Evolutionary conservation across 2,797 vertebrate species (phyloP), one percentile per base, ranked within the genome.

Genomic region (Kryptopterus vitreolus): DNA sequence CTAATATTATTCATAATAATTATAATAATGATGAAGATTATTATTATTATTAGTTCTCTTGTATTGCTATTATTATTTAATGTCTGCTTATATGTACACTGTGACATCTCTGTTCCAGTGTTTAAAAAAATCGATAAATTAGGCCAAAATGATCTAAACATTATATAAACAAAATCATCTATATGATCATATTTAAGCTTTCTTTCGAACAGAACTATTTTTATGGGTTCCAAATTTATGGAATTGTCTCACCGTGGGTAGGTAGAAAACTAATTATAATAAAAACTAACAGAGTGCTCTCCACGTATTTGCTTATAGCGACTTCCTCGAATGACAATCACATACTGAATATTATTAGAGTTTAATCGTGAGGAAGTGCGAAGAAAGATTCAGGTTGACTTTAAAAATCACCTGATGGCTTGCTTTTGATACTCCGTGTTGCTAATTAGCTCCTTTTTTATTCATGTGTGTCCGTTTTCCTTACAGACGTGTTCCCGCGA

Each of bases 401-500:
- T 71, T n/a, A 29, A 7, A 53, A 33, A 33, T 20, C 31, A 22
- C 22, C 48, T 52, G 18, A 20, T 2, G 26, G 8, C 11, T 50
- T 2, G 22, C 53, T 1, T n/a, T 16, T 58, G 22, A 52, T 58
- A 58, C 3, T 24, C 13, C 4, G 16, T 43, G 71, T 38, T 38
- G 1, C 10, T 57, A 24, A 73, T 57, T 24, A 35, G 1, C 6
- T 70, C 29, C 10, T 4, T n/a, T 73, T 76, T 62, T 62, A 76
- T 63, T 50, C 10, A 52, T 55, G 2, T 53, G 26, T 65, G 26
- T 77, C 20, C 57, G 22, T 71, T 71, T 22, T 71, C 24, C 16
- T 70, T 82, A 58, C 69, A 82, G 81, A 66, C 48, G 13, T 43
- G 65, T 61, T 15, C 6, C 48, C 38, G 13, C 3, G 18, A 9